These are phyloP conservation scores for Salticus scenicus DNA, from an alignment of 2,888 invertebrate genomes.

Conservation along the genomic window DNA sequence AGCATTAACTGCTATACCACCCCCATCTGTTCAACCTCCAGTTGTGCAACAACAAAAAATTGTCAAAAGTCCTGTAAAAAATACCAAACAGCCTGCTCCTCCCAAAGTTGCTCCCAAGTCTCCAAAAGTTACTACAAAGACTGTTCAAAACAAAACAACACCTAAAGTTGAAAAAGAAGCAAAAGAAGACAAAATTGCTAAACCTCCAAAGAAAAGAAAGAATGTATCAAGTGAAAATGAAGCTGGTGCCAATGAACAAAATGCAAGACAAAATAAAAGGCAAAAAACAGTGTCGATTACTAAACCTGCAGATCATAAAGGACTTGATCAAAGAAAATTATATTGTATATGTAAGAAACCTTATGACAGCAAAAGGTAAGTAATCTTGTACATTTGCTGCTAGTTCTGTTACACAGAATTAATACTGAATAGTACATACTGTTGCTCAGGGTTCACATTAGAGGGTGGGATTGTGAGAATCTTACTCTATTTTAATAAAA, in stretches of 20 bases:
- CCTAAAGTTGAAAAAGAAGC: slow-evolving; percentile 27
- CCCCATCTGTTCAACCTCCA: slow-evolving; percentile 43
- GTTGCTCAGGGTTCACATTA: too few species aligned
- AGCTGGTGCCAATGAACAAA: slow-evolving; percentile 22
- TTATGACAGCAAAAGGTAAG: slow-evolving; percentile 93
- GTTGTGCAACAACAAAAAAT: slow-evolving; percentile 27
- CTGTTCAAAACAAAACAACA: slow-evolving; percentile 13
- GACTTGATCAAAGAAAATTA: slow-evolving; percentile 66
- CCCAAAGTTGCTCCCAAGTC: slow-evolving; percentile 4
- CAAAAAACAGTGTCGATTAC: slow-evolving; percentile 63
- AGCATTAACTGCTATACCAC: slow-evolving; percentile 35
- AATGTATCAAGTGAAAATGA: slow-evolving; percentile 70
- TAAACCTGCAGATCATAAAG: slow-evolving; percentile 56
- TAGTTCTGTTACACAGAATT: too few species aligned
- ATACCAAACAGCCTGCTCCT: background rate
- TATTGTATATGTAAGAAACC: slow-evolving; percentile 95
- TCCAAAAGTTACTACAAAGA: background rate
- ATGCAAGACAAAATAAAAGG: slow-evolving; percentile 63
- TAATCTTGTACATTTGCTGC: too few species aligned
- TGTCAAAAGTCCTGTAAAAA: slow-evolving; percentile 22
- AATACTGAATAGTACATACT: too few species aligned
- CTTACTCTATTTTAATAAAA: too few species aligned
- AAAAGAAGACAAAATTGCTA: slow-evolving; percentile 49
- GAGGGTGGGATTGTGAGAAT: too few species aligned
- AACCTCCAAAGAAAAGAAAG: slow-evolving; percentile 70